Evolutionary conservation across 2,113 vertebrate species (phyloP).

Genomic region (Podarcis raffonei): DNA sequence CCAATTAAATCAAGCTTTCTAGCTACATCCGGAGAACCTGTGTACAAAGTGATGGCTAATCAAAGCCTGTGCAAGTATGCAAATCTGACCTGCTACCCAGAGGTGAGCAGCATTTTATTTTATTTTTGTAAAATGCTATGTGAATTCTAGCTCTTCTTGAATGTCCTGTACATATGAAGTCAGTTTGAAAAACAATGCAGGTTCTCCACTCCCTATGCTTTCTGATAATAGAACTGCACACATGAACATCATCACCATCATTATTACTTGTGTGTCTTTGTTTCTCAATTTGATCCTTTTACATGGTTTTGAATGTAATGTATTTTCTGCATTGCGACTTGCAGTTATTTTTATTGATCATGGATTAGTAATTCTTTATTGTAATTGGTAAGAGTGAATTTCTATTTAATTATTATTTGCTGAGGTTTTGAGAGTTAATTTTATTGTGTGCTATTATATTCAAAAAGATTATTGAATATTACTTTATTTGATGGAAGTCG

Average conservation of each 20-base stretch:
- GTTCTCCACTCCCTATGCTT: not conserved
- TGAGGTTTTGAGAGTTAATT: too few relatives aligned
- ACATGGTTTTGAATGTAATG: too few relatives aligned
- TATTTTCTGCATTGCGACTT: too few relatives aligned
- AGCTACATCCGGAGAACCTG: conserved; percentile 88
- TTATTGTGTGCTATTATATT: too few relatives aligned
- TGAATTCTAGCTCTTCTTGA: conserved; percentile 3
- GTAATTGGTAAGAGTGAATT: too few relatives aligned
- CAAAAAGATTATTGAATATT: too few relatives aligned
- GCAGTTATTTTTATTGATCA: too few relatives aligned
- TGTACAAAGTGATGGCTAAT: conserved; percentile 89
- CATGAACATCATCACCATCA: not conserved
- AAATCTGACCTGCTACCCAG: conserved; percentile 87
- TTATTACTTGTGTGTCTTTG: too few relatives aligned
- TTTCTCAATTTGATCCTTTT: too few relatives aligned
- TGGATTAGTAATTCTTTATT: too few relatives aligned
- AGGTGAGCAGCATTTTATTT: conserved; percentile 75
- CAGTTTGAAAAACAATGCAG: not conserved
- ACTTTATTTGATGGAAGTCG: too few relatives aligned
- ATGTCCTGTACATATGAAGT: not conserved
- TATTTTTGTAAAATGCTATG: not conserved
- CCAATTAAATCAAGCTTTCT: conserved; percentile 80
- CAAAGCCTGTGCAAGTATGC: conserved; percentile 84
- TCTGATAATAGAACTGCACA: not conserved
- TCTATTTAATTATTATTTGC: too few relatives aligned